Evolutionary conservation across 2,113 vertebrate genomes (phyloP).

Genomic region (Acanthochromis polyacanthus): DNA sequence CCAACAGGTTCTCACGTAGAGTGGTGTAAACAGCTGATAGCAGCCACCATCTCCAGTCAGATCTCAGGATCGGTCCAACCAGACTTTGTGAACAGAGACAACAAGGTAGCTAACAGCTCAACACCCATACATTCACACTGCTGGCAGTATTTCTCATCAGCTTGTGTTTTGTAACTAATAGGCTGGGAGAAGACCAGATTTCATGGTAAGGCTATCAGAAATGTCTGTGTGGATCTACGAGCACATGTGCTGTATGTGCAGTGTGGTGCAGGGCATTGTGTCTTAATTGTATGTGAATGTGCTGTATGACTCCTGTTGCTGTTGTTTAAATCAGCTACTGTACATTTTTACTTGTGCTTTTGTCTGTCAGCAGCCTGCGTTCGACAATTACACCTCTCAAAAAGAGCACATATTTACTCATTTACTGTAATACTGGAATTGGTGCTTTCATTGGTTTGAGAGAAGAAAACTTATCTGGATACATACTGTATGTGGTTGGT

Average conservation of each 20-base stretch:
- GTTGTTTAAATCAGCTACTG: not conserved
- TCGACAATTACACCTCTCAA: not conserved
- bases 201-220: conserved; percentile 42
- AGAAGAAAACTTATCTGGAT: too few species aligned
- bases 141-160: conserved; percentile 26
- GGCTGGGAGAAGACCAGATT: conserved; percentile 50
- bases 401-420: not conserved
- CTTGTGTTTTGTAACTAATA: conserved; percentile 52
- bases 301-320: not conserved
- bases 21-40: conserved; percentile 99
- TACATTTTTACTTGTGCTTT: not conserved
- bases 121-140: not conserved
- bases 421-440: not conserved
- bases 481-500: too few species aligned
- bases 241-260: not conserved
- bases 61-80: conserved; percentile 87
- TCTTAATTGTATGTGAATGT: not conserved
- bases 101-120: conserved; percentile 82
- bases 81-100: conserved; percentile 88
- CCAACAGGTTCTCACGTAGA: conserved; percentile 96
- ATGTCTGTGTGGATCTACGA: not conserved
- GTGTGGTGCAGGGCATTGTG: conserved; percentile 20
- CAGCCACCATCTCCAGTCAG: conserved; percentile 97
- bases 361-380: conserved; percentile 8
- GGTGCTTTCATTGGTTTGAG: not conserved